A percentile compares a stretch with the other conserved stretches of the same genome.
Conservation (phyloP, 2,888 invertebrate genomes). For the Laothoe populi region DNA sequence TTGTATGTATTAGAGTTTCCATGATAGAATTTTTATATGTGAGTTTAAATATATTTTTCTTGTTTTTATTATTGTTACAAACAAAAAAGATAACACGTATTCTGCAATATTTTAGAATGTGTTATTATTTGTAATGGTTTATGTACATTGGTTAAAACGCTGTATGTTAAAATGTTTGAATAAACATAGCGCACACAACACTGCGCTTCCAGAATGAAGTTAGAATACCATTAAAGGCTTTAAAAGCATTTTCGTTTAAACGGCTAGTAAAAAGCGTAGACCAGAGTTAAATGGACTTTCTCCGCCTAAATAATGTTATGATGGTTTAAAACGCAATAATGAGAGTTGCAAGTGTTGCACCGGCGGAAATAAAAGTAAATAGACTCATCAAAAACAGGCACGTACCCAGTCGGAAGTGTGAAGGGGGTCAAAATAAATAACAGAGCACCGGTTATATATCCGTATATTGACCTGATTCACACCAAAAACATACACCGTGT, state of each 20-base stretch:
- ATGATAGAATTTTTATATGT: too few species aligned
- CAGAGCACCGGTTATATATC: not conserved
- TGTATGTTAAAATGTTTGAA: not conserved
- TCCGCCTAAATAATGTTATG: constrained; percentile 21
- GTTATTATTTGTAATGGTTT: too few species aligned
- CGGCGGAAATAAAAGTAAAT: constrained; percentile 36
- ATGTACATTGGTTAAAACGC: too few species aligned
- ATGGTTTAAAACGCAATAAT: constrained; percentile 24
- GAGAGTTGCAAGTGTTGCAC: constrained; percentile 28
- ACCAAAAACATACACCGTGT: too few species aligned
- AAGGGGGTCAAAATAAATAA: not conserved
- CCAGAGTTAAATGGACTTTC: not conserved
- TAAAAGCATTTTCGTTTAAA: not conserved
- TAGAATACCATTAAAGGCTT: not conserved
- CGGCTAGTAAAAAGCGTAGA: not conserved
- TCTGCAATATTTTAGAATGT: too few species aligned
- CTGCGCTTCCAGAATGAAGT: not conserved
- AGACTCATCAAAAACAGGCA: constrained; percentile 29
- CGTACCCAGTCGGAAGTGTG: not conserved
- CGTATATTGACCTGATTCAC: not conserved
- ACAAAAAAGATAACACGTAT: too few species aligned
- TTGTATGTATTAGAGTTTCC: too few species aligned
- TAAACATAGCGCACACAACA: not conserved
- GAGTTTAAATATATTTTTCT: too few species aligned
- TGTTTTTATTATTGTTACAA: too few species aligned